A percentile compares a stretch with the other conserved stretches of the same genome.
Conservation (phyloP, 64 coral and sea anemone species). For the Stichodactyla helianthus region DNA sequence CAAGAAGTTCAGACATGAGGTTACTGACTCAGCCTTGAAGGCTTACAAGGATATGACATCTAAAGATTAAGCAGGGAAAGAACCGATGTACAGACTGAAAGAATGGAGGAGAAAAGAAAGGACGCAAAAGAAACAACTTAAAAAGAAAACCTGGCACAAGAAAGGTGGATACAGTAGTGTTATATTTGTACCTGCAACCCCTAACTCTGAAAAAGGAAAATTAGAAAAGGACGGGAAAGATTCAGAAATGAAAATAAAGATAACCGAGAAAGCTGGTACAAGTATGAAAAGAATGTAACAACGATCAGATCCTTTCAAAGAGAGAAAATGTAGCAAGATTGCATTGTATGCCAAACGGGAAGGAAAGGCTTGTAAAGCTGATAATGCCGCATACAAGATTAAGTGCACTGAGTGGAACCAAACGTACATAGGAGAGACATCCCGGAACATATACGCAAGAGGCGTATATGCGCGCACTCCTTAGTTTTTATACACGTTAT, state of each 20-base stretch:
- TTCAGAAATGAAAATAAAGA: constrained; percentile 8
- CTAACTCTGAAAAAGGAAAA: constrained; percentile 3
- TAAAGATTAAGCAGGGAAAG: constrained; percentile 1
- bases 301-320: constrained; percentile 38
- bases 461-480: too few species aligned
- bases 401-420: constrained; percentile 31
- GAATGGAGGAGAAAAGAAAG: constrained; percentile 13
- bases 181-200: constrained; percentile 46
- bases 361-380: constrained; percentile 20
- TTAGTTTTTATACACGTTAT: too few species aligned
- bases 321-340: constrained; percentile 15
- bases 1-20: constrained; percentile 51
- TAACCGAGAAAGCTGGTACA: constrained; percentile 22
- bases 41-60: neutral
- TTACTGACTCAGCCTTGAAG: constrained; percentile 32
- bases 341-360: constrained; percentile 32
- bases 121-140: neutral
- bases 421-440: constrained; percentile 37
- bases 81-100: constrained; percentile 10
- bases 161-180: constrained; percentile 19
- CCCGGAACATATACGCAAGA: neutral
- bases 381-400: constrained; percentile 25
- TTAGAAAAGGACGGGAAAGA: neutral
- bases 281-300: constrained; percentile 28
- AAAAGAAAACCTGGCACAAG: neutral